Percentiles rank a stretch among this genome's conserved stretches.
Evolutionary conservation across 1,140 invertebrate genomes (phyloP).

Genomic region (Holcopasites calliopsidis): DNA sequence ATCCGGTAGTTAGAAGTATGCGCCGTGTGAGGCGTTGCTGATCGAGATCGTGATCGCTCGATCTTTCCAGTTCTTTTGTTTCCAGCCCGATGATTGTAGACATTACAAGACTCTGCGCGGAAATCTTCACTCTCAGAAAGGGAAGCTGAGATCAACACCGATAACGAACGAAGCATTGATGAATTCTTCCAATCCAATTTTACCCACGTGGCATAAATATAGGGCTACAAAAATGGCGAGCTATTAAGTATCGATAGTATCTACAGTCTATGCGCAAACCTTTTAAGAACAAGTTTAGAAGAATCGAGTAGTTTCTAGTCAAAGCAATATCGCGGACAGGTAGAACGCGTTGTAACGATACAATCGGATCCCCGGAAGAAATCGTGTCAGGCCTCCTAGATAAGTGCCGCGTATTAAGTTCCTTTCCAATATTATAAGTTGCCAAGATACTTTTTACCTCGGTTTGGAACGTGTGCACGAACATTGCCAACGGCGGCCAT

Average conservation of each 20-base stretch:
- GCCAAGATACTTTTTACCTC: neutral
- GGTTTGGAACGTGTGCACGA: neutral
- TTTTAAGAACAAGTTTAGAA: neutral
- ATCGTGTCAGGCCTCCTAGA: neutral
- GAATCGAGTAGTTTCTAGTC: neutral
- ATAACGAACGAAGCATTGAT: neutral
- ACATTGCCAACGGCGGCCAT: neutral
- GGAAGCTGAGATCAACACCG: too few species aligned
- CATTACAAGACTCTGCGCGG: too few species aligned
- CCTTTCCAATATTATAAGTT: neutral
- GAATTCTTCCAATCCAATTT: neutral
- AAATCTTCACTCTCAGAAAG: too few species aligned
- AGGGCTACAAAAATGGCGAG: neutral
- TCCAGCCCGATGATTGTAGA: neutral
- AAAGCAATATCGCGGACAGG: neutral
- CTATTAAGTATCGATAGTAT: neutral
- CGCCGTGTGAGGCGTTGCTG: neutral
- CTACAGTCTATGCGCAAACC: neutral
- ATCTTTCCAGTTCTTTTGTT: neutral
- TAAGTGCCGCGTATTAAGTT: neutral
- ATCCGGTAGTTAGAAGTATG: neutral
- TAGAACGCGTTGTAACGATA: neutral
- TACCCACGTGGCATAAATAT: neutral
- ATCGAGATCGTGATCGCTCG: neutral
- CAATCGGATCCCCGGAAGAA: slow-evolving; percentile 6